Percentiles rank a stretch among this genome's conserved stretches.
These are phyloP conservation scores for Pachyuromys duprasi DNA, from an alignment of 2,797 vertebrate species.

Conservation along the genomic window DNA sequence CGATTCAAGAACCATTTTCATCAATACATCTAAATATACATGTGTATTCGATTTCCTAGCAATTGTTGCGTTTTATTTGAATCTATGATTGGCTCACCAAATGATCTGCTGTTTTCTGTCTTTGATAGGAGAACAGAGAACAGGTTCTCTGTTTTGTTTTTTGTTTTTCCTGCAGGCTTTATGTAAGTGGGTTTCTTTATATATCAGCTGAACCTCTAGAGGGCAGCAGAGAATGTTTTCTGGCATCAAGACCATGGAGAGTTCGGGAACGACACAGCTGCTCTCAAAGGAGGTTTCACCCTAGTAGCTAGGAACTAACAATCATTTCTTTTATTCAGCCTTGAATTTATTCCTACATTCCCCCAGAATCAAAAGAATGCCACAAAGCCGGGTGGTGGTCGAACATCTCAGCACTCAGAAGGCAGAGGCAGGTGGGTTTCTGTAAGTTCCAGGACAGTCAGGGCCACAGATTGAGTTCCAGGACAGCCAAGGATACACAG, in stretches of 20 bases:
- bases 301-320: accelerated
- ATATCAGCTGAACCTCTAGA: neutral
- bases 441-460: too few relatives aligned
- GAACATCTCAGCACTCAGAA: too few relatives aligned
- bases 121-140: neutral
- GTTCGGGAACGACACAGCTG: neutral
- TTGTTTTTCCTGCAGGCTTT: neutral
- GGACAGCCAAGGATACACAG: too few relatives aligned
- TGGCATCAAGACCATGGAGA: neutral
- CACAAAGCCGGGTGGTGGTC: neutral
- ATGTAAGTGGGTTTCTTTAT: neutral
- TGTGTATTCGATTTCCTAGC: neutral
- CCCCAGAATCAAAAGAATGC: neutral
- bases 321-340: neutral
- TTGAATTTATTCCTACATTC: neutral
- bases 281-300: neutral
- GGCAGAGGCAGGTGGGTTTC: too few relatives aligned
- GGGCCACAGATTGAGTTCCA: too few relatives aligned
- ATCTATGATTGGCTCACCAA: neutral
- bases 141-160: neutral
- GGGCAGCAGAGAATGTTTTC: conserved; percentile 62
- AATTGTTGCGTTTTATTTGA: neutral
- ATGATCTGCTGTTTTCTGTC: neutral
- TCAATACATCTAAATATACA: neutral
- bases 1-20: neutral